These are phyloP conservation scores for Nixonia krombeini DNA, from an alignment of 1,140 invertebrate genomes.

Conservation along the genomic window DNA sequence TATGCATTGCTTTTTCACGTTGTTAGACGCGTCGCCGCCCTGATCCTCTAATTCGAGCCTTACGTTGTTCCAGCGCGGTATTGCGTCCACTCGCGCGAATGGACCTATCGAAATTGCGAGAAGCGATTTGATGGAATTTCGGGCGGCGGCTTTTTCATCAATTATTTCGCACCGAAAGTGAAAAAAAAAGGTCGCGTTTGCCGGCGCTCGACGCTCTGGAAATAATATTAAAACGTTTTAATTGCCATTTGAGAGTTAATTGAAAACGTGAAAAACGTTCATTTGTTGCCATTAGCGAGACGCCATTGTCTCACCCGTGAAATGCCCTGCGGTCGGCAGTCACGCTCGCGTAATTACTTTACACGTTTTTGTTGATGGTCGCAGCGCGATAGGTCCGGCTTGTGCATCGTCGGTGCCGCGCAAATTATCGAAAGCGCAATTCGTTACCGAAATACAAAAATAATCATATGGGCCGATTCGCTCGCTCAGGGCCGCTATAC, in stretches of 20 bases:
- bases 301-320: constrained; percentile 16
- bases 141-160: constrained; percentile 14
- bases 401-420: constrained; percentile 9
- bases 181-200: too few species aligned
- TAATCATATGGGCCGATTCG: constrained; percentile 24
- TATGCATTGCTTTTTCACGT: constrained; percentile 43
- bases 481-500: not conserved
- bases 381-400: constrained; percentile 11
- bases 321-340: constrained; percentile 20
- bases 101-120: constrained; percentile 33
- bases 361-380: constrained; percentile 27
- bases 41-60: too few species aligned
- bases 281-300: constrained; percentile 17
- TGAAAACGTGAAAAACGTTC: constrained; percentile 18
- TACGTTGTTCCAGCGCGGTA: too few species aligned
- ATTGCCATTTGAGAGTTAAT: constrained; percentile 20
- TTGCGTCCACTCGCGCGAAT: too few species aligned
- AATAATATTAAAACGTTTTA: too few species aligned
- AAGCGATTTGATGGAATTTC: constrained; percentile 20
- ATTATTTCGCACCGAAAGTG: constrained; percentile 14
- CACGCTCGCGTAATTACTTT: constrained; percentile 26
- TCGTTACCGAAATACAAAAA: constrained; percentile 22
- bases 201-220: too few species aligned
- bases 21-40: too few species aligned
- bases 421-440: constrained; percentile 28